Base-by-base conservation (phyloP, 2,113 vertebrate genomes). In the Cyrtonyx montezumae region DNA sequence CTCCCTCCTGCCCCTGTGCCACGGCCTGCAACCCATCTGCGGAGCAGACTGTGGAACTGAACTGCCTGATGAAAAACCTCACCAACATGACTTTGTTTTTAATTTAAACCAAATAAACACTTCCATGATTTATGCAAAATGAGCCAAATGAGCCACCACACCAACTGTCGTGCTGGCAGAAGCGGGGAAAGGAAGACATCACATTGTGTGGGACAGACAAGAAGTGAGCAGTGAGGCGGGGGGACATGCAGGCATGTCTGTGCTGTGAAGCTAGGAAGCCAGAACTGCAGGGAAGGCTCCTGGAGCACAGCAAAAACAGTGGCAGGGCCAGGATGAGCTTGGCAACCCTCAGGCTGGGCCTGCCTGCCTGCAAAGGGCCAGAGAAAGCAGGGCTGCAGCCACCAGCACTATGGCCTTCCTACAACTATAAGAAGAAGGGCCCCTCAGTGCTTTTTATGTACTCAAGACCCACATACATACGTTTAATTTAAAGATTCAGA, bases 51-150 rank as follows among this genome's bases (percentile, higher is more conserved):
- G 7, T 14, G 53, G 23, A 94, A 43, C 49, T 2, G 3, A 67
- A 67, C 42, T 28, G 71, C 73, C 79, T 88, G 59, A 74, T 16
- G 49, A 87, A 58, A 80, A 11, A 58, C 19, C 8, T 68, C 34
- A 82, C 59, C 76, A 59, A 63, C 73, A 79, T 91, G 53, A 79
- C 87, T 93, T 90, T 87, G 68, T 13, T 95, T 96, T 79, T 90
- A 77, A 91, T 90, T 90, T 88, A 93, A 93, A 74, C 42, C 56
- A 68, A 94, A 80, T 80, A 86, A 95, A 93, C 89, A 85, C 81
- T 91, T 91, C 37, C 14, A 13, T 61, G 87, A 85, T 91, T 85
- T 80, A 91, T 46, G 37, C 55, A 91, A 83, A 4, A 2, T 26
- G 79, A 89, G 87, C 85, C 77, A 94, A 91, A 53, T 3, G 1